Evolutionary conservation across 2,113 vertebrate species (phyloP), one percentile per base, ranked within the genome.

Genomic region (Salvator merianae): DNA sequence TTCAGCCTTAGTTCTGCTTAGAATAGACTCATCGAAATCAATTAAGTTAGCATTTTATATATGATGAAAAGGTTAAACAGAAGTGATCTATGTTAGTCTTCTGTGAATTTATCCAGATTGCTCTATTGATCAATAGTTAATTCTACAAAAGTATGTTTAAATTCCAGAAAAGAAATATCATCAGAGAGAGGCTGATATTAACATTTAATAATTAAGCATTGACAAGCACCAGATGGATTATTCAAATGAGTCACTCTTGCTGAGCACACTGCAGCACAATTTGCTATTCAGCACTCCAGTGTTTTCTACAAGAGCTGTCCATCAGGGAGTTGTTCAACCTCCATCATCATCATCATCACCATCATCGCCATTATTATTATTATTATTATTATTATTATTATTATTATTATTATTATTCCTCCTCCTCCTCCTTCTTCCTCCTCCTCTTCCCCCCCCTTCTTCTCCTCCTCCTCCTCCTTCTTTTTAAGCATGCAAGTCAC

Each of bases 401-500:
- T n/a, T n/a, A n/a, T 86, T 47, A 53, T 53, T 53, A 50, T 50
- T 50, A 53, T 53, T 53, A 5, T 53, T 53, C 50, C 16, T 14
- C 50, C 50, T 53, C 8, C 50, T 53, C 50, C 8, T 9, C 50
- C n/a, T n/a, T n/a, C n/a, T n/a, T n/a, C n/a, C n/a, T n/a, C n/a
- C n/a, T n/a, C n/a, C n/a, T n/a, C n/a, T n/a, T n/a, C n/a, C n/a
- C n/a, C n/a, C n/a, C n/a, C n/a, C n/a, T 59, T 16, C 16, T 59
- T 16, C 16, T 18, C 55, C 55, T 59, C 55, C 16, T 59, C 28
- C 70, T 74, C 66, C 53, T 71, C 63, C 76, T 76, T n/a, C 62
- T 82, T 87, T 85, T 90, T 92, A 79, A 88, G 74, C 63, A n/a
- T n/a, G n/a, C 30, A 43, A 72, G 91, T 83, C 69, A 81, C 68